Percentiles rank a stretch among this genome's conserved stretches.
Evolutionary conservation across 2,113 vertebrate genomes (phyloP).

Genomic region (Ammodytes marinus): DNA sequence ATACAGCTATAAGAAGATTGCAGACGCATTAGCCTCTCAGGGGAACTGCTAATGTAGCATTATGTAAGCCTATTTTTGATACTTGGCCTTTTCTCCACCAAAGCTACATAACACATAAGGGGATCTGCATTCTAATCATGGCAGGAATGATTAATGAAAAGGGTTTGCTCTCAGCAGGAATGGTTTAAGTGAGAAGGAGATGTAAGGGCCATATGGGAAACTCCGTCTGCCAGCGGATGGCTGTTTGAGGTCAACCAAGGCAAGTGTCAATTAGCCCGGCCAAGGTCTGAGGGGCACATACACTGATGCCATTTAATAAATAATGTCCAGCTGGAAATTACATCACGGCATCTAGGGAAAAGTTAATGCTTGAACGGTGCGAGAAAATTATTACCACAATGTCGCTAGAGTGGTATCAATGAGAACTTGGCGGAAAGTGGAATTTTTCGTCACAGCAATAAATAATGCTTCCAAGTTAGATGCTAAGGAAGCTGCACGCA

Average conservation of each 20-base stretch:
- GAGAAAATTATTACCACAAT: constrained; percentile 9
- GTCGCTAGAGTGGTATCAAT: constrained; percentile 37
- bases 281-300: constrained; percentile 43
- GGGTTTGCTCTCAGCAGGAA: constrained; percentile 44
- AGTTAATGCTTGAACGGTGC: background rate
- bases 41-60: constrained; percentile 27
- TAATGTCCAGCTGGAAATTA: constrained; percentile 38
- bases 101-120: constrained; percentile 38
- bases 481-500: constrained; percentile 17
- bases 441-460: constrained; percentile 44
- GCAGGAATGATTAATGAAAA: constrained; percentile 59
- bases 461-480: constrained; percentile 38
- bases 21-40: constrained; percentile 21
- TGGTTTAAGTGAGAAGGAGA: constrained; percentile 56
- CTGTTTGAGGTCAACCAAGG: constrained; percentile 66
- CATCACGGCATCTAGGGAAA: constrained; percentile 15
- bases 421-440: constrained; percentile 2
- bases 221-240: constrained; percentile 35
- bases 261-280: constrained; percentile 73
- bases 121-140: constrained; percentile 42
- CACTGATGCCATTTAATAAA: constrained; percentile 51
- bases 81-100: constrained; percentile 33
- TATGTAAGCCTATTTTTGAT: constrained; percentile 50
- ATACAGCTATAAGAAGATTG: constrained; percentile 51
- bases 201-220: constrained; percentile 65